Conservation (phyloP, 2,888 invertebrate species). For the Ormyrus rosae region DNA sequence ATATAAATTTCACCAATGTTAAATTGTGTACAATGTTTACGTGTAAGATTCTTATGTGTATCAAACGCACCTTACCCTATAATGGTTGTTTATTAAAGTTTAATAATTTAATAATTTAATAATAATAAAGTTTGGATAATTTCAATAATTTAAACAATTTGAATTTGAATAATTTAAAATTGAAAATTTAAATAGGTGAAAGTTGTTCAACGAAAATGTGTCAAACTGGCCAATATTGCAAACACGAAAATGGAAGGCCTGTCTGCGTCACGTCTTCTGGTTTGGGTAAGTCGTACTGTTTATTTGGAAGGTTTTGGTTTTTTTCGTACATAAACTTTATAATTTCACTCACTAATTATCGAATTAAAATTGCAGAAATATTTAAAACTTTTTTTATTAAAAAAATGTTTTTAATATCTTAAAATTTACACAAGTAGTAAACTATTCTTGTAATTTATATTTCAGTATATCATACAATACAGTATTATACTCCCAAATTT, state of each 20-base stretch:
- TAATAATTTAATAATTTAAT: too few relatives aligned
- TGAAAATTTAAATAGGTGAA: conserved; percentile 57
- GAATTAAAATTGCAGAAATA: conserved; percentile 14
- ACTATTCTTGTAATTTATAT: too few relatives aligned
- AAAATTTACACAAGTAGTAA: too few relatives aligned
- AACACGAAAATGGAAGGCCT: conserved; percentile 67
- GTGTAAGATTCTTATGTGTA: too few relatives aligned
- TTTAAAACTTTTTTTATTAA: conserved; percentile 1
- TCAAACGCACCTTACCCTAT: too few relatives aligned
- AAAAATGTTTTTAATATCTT: neutral
- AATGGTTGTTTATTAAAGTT: too few relatives aligned
- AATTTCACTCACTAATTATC: conserved; percentile 7
- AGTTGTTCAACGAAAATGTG: conserved; percentile 68
- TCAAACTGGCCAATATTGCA: conserved; percentile 69
- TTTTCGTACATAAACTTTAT: conserved; percentile 8
- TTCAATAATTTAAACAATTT: too few relatives aligned
- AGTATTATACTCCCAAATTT: neutral
- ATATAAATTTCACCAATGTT: too few relatives aligned
- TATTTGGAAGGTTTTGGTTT: conserved; percentile 10
- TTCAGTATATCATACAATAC: too few relatives aligned
- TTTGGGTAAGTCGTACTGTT: conserved; percentile 64
- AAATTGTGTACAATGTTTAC: too few relatives aligned
- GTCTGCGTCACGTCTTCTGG: conserved; percentile 67
- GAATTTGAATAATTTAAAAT: too few relatives aligned
- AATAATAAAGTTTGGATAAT: too few relatives aligned